phyloP scores from a whole-genome alignment of 1,140 invertebrate genomes.

The Bombus vancouverensis region DNA sequence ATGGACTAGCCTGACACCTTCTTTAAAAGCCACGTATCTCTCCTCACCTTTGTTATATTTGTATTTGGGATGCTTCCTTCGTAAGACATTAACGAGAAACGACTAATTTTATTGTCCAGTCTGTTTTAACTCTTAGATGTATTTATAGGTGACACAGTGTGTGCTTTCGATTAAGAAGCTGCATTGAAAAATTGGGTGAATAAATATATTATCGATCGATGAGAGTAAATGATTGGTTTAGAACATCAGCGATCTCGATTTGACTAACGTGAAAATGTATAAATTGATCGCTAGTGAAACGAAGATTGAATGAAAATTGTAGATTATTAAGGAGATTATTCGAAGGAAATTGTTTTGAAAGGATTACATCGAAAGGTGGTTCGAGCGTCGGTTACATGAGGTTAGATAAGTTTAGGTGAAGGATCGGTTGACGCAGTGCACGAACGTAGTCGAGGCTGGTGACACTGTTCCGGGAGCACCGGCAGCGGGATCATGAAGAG shows the following conservation, averaged over 20 bases:
- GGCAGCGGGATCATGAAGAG: constrained; percentile 22
- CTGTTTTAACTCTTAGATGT: neutral
- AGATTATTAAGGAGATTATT: neutral
- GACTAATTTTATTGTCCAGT: no score
- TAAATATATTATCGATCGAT: neutral
- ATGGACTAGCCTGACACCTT: neutral
- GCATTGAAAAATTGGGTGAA: neutral
- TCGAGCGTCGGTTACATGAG: neutral
- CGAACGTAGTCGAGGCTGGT: neutral
- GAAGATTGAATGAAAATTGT: no score
- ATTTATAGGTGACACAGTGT: neutral
- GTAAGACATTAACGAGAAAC: no score
- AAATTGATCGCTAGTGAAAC: no score
- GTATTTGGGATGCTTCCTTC: no score
- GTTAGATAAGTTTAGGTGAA: neutral
- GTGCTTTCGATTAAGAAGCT: neutral
- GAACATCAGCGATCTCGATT: neutral
- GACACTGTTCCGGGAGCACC: neutral
- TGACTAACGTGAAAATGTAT: neutral
- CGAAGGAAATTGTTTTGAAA: neutral
- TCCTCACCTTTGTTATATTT: neutral
- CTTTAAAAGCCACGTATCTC: neutral
- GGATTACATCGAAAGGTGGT: no score
- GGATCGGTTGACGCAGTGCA: neutral
- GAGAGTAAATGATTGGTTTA: no score